Conservation (phyloP, 2,113 vertebrate species). For the Lethenteron reissneri region DNA sequence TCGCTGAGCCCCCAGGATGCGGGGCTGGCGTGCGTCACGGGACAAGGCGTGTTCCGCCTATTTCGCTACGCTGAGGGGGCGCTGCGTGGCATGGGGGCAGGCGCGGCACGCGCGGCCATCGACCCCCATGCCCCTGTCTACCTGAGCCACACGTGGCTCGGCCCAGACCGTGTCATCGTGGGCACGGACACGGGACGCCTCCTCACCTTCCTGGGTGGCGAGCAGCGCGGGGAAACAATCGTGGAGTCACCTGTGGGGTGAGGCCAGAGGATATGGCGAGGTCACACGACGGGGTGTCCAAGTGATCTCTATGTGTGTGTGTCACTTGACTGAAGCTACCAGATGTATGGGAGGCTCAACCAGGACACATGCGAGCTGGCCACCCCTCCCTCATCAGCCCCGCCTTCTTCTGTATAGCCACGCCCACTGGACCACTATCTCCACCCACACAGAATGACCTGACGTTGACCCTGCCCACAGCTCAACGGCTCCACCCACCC, state of each 20-base stretch:
- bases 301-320: too few relatives aligned
- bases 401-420: too few relatives aligned
- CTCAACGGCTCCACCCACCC: too few relatives aligned
- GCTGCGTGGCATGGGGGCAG: slow-evolving; percentile 40
- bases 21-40: slow-evolving; percentile 42
- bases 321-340: too few relatives aligned
- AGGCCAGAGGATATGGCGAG: too few relatives aligned
- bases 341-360: too few relatives aligned
- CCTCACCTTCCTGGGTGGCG: slow-evolving; percentile 46
- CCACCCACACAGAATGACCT: too few relatives aligned
- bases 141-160: slow-evolving; percentile 56
- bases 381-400: too few relatives aligned
- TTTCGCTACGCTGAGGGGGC: slow-evolving; percentile 43
- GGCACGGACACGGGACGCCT: slow-evolving; percentile 54
- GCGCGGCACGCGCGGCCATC: slow-evolving; percentile 24
- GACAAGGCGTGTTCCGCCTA: slow-evolving; percentile 48
- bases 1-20: slow-evolving; percentile 27
- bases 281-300: too few relatives aligned
- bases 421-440: too few relatives aligned
- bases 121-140: slow-evolving; percentile 30
- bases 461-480: too few relatives aligned
- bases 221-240: slow-evolving; percentile 38
- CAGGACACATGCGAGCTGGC: too few relatives aligned
- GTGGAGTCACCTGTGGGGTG: neutral
- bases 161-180: slow-evolving; percentile 33